Evolutionary conservation across 1,140 invertebrate species (phyloP).

Genomic region (Potamilus streckersoni): DNA sequence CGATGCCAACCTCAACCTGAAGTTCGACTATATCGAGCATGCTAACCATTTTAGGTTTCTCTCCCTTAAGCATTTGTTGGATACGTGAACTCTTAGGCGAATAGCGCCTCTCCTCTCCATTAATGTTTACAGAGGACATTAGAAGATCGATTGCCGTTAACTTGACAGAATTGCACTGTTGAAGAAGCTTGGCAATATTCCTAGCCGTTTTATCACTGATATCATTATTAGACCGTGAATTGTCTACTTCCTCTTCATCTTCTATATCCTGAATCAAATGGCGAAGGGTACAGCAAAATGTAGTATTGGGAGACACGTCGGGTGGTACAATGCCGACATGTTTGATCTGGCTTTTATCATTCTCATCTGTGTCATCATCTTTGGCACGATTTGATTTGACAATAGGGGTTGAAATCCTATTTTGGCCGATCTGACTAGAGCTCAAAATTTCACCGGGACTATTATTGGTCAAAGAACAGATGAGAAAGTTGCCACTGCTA

Average conservation of each 20-base stretch:
- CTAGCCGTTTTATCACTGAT: slow-evolving; percentile 1
- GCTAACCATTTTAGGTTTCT: slow-evolving; percentile 18
- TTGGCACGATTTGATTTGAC: slow-evolving; percentile 12
- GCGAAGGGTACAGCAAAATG: too few relatives aligned
- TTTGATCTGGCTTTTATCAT: slow-evolving; percentile 15
- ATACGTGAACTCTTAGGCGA: slow-evolving; percentile 19
- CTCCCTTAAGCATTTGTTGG: slow-evolving; percentile 24
- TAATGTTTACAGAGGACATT: slow-evolving; percentile 21
- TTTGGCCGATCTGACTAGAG: slow-evolving; percentile 18
- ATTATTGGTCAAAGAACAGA: neutral
- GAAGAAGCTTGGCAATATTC: slow-evolving; percentile 15
- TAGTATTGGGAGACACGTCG: neutral
- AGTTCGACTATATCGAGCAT: slow-evolving; percentile 30
- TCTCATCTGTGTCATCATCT: neutral
- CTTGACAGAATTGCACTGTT: slow-evolving; percentile 33
- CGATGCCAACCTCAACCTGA: slow-evolving; percentile 25
- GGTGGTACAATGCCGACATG: slow-evolving; percentile 19
- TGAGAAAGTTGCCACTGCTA: neutral
- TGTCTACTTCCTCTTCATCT: slow-evolving; percentile 1
- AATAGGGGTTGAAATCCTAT: slow-evolving; percentile 17
- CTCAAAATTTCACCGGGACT: slow-evolving; percentile 5
- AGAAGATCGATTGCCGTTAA: slow-evolving; percentile 25
- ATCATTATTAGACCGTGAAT: too few relatives aligned
- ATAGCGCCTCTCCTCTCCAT: slow-evolving; percentile 16
- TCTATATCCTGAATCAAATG: slow-evolving; percentile 5